Evolutionary conservation across 2,113 vertebrate genomes (phyloP), one percentile per base, ranked within the genome.

Genomic region (Loxodonta africana): DNA sequence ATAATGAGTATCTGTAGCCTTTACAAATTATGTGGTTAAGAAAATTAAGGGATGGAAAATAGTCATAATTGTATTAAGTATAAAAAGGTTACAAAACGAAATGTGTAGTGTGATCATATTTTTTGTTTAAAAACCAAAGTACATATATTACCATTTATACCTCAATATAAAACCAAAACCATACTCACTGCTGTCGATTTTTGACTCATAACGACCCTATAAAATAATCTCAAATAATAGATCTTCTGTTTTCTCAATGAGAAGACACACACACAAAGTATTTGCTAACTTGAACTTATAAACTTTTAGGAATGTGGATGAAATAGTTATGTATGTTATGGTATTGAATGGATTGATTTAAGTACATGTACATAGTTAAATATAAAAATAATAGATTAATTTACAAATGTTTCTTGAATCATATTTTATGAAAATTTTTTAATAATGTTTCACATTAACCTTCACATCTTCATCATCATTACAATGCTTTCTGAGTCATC

Each of bases 301-400:
- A 94, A 62, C 44, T 78, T 18, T 85, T 48, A 88, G 82, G 15
- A 96, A 83, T 88, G 17, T 74, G 67, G 73, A 85, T 92, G 8
- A 95, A 95, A 96, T 92, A 94, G 46, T 91, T 74, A 85, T 44
- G 60, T 37, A 85, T 89, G n/a, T 92, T 60, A 81, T 74, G 25
- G 83, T 63, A 44, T 23, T 60, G 73, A 88, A 73, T 67, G 84
- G 5, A 33, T 84, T 63, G 30, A 60, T 83, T 84, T 89, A 74
- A 71, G 67, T 85, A 88, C 23, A 51, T 26, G 57, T 48, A 78
- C 1, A 51, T 89, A 93, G 69, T 94, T 46, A 2, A 90, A 77
- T 93, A 84, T 0, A 95, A 78, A 88, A 93, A 80, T 80, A 90
- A 86, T 5, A 74, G 62, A 65, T 51, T 87, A 28, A 69, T 88